Base-by-base conservation (phyloP, 2,888 invertebrate species). In the Drepanosiphum platanoidis region DNA sequence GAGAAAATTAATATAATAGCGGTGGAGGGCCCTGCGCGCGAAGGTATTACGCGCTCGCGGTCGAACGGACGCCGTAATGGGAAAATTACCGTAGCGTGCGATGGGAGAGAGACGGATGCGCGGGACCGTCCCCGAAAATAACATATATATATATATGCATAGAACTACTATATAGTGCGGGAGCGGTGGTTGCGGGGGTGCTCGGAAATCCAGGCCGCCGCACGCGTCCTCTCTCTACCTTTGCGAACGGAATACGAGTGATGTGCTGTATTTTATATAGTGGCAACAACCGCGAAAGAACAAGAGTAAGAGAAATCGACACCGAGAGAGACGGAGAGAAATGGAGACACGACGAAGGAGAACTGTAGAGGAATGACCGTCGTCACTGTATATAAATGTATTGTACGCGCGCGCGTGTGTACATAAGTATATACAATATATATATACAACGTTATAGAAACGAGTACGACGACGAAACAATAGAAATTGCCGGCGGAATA, bases 11-110 rank as follows among this genome's bases (percentile, higher is more conserved):
- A 68, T 70, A 80, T 36, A n/a, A 5, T 15, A 32, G 79, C 7
- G 18, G 52, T 11, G 13, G 66, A 22, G 39, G 42, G 9, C 58
- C 61, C 46, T 9, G 22, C 30, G 68, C 15, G 34, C 34, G 34
- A 46, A 80, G 79, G 66, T 80, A 70, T 52, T 80, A 80, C 27
- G 70, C 52, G 32, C 70, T 68, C 80, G 80, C 80, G 70, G 80
- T 80, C 80, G 80, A 80, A 80, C 68, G 80, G 80, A 80, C 80
- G 11, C 27, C 68, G 80, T 80, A 80, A 80, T 80, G 80, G 80
- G 80, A 80, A 80, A 80, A 80, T 80, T 80, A 80, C 80, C 80
- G 80, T 80, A 80, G 80, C 80, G 80, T 80, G 52, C 72, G 46
- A 30, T 8, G 15, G 18, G 46, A 42, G 72, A 72, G 42, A 71